Evolutionary conservation across 2,888 invertebrate species (phyloP), one percentile per base, ranked within the genome.

Genomic region (Lacanobia wlatinum): DNA sequence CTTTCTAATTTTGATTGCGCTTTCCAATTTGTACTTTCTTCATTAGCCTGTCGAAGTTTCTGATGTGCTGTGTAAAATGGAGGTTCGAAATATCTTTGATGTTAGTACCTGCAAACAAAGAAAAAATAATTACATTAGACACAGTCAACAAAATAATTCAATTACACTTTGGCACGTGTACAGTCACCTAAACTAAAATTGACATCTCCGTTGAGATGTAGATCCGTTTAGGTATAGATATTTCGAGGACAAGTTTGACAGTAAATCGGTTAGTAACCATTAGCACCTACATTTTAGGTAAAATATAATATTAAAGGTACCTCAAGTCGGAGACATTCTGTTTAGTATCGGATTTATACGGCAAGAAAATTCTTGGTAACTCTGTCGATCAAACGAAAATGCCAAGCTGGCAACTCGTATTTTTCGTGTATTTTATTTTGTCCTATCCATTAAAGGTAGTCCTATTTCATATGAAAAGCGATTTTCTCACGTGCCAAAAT

Each of bases 21-120:
- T 52, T 50, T 64, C 34, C 12, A 60, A 82, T 60, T 65, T 64
- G 10, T 71, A 28, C 10, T 61, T 59, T 68, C 61, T 69, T 72
- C 58, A 55, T 77, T 55, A 76, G 43, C 18, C 9, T 2, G 48
- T n/a, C 38, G 21, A 8, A 28, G 21, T 38, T 56, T 18, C 23
- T 61, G 64, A 50, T 60, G 52, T 53, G 48, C 38, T 53, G 46
- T 69, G 59, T 62, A 6, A 12, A 68, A 53, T 66, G 0, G 16
- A 60, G 43, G 66, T 67, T 50, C 53, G 34, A 28, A 66, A 55
- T 65, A 28, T 60, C 48, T 53, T 18, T 6, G 28, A 38, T 38
- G 18, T 40, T 60, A 46, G 60, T 83, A 83, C 83, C 83, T 83
- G 83, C 4, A 83, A 83, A 73, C 73, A 84, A 62, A 46, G 53